Evolutionary conservation across 2,888 invertebrate genomes (phyloP).

Genomic region (Encarsia formosa): DNA sequence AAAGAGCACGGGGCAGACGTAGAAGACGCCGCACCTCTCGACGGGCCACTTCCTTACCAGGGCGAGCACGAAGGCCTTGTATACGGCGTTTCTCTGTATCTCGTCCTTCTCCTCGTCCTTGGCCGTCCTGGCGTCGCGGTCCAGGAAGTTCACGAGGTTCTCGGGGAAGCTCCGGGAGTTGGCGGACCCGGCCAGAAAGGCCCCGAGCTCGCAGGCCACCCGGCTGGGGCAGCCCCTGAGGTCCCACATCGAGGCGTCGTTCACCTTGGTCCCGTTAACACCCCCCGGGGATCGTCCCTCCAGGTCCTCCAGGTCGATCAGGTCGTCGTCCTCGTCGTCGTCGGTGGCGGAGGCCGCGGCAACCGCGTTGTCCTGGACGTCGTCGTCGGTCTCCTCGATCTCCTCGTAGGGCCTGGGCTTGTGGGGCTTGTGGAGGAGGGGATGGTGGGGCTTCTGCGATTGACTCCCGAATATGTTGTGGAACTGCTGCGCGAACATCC

Average conservation of each 20-base stretch:
- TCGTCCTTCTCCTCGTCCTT: constrained; percentile 6
- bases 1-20: constrained; percentile 7
- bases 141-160: constrained; percentile 26
- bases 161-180: constrained; percentile 22
- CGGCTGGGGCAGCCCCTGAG: constrained; percentile 30
- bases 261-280: background rate
- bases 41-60: constrained; percentile 30
- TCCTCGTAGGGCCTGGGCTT: background rate
- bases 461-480: background rate
- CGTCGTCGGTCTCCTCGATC: background rate
- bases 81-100: constrained; percentile 2
- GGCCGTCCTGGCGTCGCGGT: constrained; percentile 14
- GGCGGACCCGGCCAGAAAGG: constrained; percentile 24
- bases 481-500: constrained; percentile 12
- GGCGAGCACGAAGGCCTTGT: constrained; percentile 30
- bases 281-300: background rate
- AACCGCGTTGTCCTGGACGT: background rate
- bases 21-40: constrained; percentile 28
- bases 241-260: constrained; percentile 21
- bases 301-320: background rate
- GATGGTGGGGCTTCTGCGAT: background rate
- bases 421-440: background rate
- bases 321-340: constrained; percentile 22
- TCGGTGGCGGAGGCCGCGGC: background rate
- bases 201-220: constrained; percentile 33